phyloP scores from a whole-genome alignment of 2,113 vertebrate genomes.

The Grus americana region DNA sequence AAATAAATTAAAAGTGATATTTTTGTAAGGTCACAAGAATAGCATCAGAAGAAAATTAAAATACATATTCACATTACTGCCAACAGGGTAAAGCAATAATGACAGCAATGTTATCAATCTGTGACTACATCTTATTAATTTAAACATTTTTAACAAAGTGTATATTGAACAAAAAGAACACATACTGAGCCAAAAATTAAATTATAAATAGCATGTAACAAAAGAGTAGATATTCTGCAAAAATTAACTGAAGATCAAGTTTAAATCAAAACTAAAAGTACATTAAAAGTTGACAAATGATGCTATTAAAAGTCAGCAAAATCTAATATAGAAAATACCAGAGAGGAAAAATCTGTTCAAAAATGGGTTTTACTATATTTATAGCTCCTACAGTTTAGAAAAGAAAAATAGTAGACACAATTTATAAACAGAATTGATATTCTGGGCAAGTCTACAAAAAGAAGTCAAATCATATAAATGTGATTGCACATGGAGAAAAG shows the following conservation, averaged over 20 bases:
- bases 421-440: constrained; percentile 48
- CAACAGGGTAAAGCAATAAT: background rate
- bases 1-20: background rate
- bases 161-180: background rate
- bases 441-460: constrained; percentile 40
- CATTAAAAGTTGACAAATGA: background rate
- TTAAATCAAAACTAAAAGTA: constrained; percentile 10
- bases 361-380: background rate
- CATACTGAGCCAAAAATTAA: background rate
- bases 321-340: background rate
- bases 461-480: constrained; percentile 41
- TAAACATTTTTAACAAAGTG: background rate
- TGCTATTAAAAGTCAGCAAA: background rate
- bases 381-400: background rate
- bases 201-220: background rate
- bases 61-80: background rate
- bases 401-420: background rate
- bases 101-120: background rate
- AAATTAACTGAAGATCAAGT: background rate
- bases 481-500: background rate
- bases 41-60: background rate
- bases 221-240: background rate
- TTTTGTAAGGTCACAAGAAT: background rate
- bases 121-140: background rate
- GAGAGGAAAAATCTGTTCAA: background rate